phyloP scores from a whole-genome alignment of 2,113 vertebrate genomes.

The Leucopternis melanops region DNA sequence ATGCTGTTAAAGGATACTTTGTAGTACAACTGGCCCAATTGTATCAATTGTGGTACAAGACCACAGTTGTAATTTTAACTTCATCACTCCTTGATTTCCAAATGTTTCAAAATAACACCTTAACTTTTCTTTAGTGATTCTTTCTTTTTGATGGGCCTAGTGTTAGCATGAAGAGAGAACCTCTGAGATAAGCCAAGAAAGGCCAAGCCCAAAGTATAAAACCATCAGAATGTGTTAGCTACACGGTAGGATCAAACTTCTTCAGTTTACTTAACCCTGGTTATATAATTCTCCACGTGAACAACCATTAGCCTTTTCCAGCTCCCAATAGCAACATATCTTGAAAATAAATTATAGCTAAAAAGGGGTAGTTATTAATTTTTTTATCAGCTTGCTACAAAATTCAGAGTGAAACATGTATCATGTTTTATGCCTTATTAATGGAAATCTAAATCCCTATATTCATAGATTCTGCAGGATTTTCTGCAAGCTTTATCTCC shows the following conservation, averaged over 20 bases:
- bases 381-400: not conserved
- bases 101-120: not conserved
- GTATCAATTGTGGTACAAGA: not conserved
- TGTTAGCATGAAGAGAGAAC: not conserved
- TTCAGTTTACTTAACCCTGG: not conserved
- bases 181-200: not conserved
- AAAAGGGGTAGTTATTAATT: not conserved
- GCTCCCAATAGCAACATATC: not conserved
- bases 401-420: not conserved
- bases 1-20: not conserved
- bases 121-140: not conserved
- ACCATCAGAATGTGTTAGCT: not conserved
- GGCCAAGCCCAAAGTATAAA: not conserved
- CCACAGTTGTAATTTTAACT: not conserved
- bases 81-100: not conserved
- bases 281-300: not conserved
- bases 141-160: not conserved
- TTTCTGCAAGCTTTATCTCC: conserved; percentile 48
- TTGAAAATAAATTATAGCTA: not conserved
- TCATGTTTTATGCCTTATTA: not conserved
- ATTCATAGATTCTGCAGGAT: not conserved
- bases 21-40: not conserved
- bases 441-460: conserved; percentile 16
- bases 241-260: not conserved
- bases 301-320: not conserved